These are phyloP conservation scores for Galagoides demidoff DNA, from an alignment of 2,797 vertebrate genomes.

Conservation along the genomic window DNA sequence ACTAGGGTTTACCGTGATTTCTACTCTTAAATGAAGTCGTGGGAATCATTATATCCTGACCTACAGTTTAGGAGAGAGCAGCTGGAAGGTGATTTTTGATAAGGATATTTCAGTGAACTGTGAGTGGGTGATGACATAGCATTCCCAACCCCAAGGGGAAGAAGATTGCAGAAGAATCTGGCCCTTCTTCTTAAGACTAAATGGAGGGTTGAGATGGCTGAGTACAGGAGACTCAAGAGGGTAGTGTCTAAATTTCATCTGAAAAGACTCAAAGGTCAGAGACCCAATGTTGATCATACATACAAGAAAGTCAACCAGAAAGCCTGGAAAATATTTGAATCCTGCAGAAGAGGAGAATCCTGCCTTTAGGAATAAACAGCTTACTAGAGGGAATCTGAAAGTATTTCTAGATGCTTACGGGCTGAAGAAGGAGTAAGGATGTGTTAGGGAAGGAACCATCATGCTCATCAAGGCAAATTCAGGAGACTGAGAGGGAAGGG, in stretches of 20 bases:
- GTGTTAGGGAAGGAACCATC: neutral
- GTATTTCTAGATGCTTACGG: neutral
- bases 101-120: neutral
- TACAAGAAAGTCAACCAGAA: neutral
- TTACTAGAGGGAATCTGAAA: neutral
- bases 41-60: neutral
- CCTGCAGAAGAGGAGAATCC: neutral
- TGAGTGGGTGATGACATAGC: neutral
- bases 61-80: neutral
- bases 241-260: neutral
- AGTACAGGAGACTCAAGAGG: neutral
- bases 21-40: neutral
- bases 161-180: neutral
- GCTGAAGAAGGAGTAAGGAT: neutral
- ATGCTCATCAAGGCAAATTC: neutral
- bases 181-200: neutral
- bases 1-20: neutral
- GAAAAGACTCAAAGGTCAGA: neutral
- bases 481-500: accelerated
- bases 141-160: neutral
- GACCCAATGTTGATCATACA: neutral
- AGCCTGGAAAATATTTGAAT: neutral
- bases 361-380: neutral
- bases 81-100: neutral
- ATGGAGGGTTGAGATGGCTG: neutral